A percentile compares a stretch with the other conserved stretches of the same genome.
These are phyloP conservation scores for Clytia hemisphaerica DNA, from an alignment of 30 jellyfish, hydroid and myxozoan genomes.

Conservation along the genomic window DNA sequence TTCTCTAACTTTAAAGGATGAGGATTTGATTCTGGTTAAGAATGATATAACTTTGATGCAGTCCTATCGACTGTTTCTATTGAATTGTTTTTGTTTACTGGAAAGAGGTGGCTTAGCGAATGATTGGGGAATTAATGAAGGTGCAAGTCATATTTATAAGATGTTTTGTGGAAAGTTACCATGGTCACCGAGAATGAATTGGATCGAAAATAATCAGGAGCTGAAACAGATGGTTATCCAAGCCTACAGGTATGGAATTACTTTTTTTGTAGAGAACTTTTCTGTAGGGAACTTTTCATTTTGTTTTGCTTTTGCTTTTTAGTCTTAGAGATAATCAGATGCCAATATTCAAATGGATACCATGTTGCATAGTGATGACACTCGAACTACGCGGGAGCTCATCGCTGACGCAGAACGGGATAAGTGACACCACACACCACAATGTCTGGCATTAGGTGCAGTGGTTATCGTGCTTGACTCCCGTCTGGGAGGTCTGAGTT, in stretches of 20 bases:
- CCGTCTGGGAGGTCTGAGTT: too few species aligned
- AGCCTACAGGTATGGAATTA: constrained; percentile 55
- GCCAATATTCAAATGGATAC: too few species aligned
- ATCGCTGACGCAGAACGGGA: too few species aligned
- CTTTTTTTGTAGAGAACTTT: not conserved
- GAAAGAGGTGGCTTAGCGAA: constrained; percentile 25
- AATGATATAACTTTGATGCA: constrained; percentile 34
- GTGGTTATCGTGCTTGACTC: too few species aligned
- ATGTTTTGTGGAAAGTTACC: constrained; percentile 55
- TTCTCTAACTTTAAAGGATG: constrained; percentile 25
- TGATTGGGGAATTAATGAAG: constrained; percentile 5
- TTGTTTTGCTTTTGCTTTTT: too few species aligned
- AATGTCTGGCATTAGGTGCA: too few species aligned
- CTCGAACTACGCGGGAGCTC: too few species aligned
- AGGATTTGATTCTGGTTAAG: constrained; percentile 37
- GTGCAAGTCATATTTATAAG: constrained; percentile 53
- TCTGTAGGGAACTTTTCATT: not conserved
- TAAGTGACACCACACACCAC: too few species aligned
- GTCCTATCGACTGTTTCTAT: constrained; percentile 39
- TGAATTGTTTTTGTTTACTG: constrained; percentile 31
- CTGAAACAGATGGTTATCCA: constrained; percentile 25
- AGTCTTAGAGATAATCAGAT: too few species aligned
- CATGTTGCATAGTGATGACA: too few species aligned
- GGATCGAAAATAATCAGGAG: constrained; percentile 55
- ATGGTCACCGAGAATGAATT: constrained; percentile 54